phyloP scores from a whole-genome alignment of 1,140 invertebrate species.

The Brachionus koreanus region DNA sequence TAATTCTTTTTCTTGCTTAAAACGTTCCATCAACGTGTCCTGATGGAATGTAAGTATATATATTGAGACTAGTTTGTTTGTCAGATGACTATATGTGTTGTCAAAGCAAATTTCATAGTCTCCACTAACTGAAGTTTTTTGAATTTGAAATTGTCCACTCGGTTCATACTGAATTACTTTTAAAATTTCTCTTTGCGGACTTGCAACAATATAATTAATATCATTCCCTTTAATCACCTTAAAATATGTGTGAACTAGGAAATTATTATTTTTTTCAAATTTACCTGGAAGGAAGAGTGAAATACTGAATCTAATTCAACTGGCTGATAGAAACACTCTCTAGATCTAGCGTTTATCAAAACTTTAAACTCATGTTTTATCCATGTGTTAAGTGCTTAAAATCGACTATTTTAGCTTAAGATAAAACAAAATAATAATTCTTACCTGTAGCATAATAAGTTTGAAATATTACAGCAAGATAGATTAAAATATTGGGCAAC shows the following conservation, averaged over 20 bases:
- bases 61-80: slow-evolving; percentile 19
- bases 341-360: background rate
- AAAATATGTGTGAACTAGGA: background rate
- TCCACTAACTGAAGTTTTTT: background rate
- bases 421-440: background rate
- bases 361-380: slow-evolving; percentile 40
- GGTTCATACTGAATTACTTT: slow-evolving; percentile 8
- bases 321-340: slow-evolving; percentile 39
- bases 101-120: slow-evolving; percentile 43
- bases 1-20: background rate
- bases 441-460: background rate
- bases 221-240: slow-evolving; percentile 34
- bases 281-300: slow-evolving; percentile 33
- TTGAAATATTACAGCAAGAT: background rate
- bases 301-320: slow-evolving; percentile 8
- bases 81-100: slow-evolving; percentile 20
- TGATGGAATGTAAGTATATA: slow-evolving; percentile 39
- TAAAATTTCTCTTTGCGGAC: background rate
- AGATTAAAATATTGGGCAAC: background rate
- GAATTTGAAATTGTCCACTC: slow-evolving; percentile 32
- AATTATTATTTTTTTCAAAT: background rate
- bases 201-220: background rate
- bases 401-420: background rate
- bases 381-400: background rate
- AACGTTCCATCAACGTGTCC: slow-evolving; percentile 12